Evolutionary conservation across 2,888 invertebrate species (phyloP), one percentile per base, ranked within the genome.

Genomic region (Aelia acuminata): DNA sequence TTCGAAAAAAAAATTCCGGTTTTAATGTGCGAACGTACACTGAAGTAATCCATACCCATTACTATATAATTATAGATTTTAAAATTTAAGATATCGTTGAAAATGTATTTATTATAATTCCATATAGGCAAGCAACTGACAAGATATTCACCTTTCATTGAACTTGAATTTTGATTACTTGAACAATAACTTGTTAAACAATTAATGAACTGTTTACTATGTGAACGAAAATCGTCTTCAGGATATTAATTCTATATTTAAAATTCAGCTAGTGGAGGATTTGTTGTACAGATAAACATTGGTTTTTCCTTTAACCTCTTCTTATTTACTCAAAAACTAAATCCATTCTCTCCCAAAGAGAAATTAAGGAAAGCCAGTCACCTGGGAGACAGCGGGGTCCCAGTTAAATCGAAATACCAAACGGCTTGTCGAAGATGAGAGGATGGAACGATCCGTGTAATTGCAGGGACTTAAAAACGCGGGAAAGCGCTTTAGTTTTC

Each of bases 361-460:
- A 63, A 63, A 31, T 4, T 31, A 31, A 63, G 3, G 31, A 35
- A 31, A 35, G 63, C 15, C 1, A 63, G 4, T 43, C 43, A 43
- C 43, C 43, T 4, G 43, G 43, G 43, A 50, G n/a, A 57, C 57
- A 26, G 26, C 31, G 8, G 1, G 18, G 35, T 70, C 63, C 63
- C 63, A 70, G 31, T 70, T 70, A 70, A 70, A 70, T 35, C 31
- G 63, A 70, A 70, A 70, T 70, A 70, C 63, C 63, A 70, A 70
- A 70, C 18, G 31, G 63, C 63, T 70, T 20, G 63, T 70, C 63
- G 63, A 70, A 70, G 63, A 70, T 70, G 63, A 70, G 63, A 35
- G 31, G 63, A 35, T 70, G 63, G 63, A 70, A 70, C 63, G 63
- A 70, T 70, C 63, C 63, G 63, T 70, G 63, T 70, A 70, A 70